Evolutionary conservation across 1,140 invertebrate species (phyloP), one percentile per base, ranked within the genome.

Genomic region (Prorops nasuta): DNA sequence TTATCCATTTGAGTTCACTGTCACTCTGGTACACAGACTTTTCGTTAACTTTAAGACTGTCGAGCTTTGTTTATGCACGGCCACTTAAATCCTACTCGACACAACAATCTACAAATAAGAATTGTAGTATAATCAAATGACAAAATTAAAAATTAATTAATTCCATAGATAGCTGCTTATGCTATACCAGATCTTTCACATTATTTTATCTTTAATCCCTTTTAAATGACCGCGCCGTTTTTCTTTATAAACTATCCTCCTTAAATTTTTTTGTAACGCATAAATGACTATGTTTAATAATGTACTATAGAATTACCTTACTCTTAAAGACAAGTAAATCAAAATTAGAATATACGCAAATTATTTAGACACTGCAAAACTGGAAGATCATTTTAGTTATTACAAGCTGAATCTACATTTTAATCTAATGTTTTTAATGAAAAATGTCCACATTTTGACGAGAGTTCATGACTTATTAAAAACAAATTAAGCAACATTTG

Each of bases 101-200:
- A 58, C 58, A 49, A 43, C 49, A 66, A 59, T 57, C 61, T 65
- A 64, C 20, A 48, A 49, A 55, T 42, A 44, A 48, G 54, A 54
- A 38, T 60, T 15, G 47, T 36, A 47, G 14, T 35, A 9, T 9
- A 28, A 17, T 16, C 24, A 9, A 22, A 28, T 42, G 21, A 46
- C 44, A 56, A 22, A 34, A 42, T 56, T 51, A 60, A 52, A 32
- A 34, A 43, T 4, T 34, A 58, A 40, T 54, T 48, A 54, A 39
- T 55, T 41, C 34, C 8, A 39, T 54, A 28, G 4, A 28, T 10
- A 4, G 10, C 4, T 61, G 48, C 17, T 24, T 44, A 12, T 35
- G 24, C 28, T 41, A 36, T 54, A 34, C 58, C 67, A 69, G 65
- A 58, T 50, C 67, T 66, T 68, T 69, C 67, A 69, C 66, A 69